Conservation (phyloP, 1,140 invertebrate species). For the Anthonomus grandis region DNA sequence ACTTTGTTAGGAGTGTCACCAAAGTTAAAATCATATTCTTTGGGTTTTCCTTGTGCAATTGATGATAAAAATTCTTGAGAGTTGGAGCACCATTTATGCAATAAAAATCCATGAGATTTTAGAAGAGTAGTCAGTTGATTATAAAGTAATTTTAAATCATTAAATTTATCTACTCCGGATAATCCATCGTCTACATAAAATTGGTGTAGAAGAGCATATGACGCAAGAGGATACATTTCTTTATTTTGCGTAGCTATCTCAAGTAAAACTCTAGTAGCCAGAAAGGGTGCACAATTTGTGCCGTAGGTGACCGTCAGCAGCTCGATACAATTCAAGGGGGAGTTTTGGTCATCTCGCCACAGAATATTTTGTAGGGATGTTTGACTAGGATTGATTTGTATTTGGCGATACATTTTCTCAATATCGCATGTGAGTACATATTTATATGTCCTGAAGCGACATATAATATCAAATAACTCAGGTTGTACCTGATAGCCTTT, state of each 20-base stretch:
- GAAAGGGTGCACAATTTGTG: conserved; percentile 11
- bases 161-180: not conserved
- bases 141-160: conserved; percentile 1
- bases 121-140: conserved; percentile 9
- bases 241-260: conserved; percentile 20
- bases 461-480: conserved; percentile 20
- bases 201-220: conserved; percentile 24
- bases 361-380: conserved; percentile 8
- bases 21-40: not conserved
- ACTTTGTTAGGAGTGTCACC: conserved; percentile 6
- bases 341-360: conserved; percentile 2
- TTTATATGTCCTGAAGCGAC: conserved; percentile 4
- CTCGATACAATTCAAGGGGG: conserved; percentile 12
- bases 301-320: conserved; percentile 18
- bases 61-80: not conserved
- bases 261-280: conserved; percentile 13
- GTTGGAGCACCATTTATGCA: conserved; percentile 22
- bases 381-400: conserved; percentile 11
- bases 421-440: conserved; percentile 13
- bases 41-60: not conserved
- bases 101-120: conserved; percentile 1
- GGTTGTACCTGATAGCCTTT: conserved; percentile 27
- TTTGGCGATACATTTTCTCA: conserved; percentile 13
- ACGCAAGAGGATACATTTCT: conserved; percentile 23
- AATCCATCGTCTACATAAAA: conserved; percentile 30